Evolutionary conservation across 2,113 vertebrate species (phyloP).

Genomic region (Ammospiza nelsoni): DNA sequence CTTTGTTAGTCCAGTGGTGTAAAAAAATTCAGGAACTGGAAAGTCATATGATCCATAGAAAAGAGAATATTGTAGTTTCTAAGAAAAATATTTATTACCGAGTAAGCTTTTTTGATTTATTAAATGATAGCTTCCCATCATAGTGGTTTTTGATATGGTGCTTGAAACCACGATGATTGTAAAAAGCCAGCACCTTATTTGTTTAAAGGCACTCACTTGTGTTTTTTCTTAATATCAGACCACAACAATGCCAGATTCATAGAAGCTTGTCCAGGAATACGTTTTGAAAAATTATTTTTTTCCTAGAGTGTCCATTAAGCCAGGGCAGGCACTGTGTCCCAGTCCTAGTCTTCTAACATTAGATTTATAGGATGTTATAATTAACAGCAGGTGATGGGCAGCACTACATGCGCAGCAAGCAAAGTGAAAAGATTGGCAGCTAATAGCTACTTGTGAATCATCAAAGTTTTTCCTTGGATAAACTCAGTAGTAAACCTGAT

Average conservation of each 20-base stretch:
- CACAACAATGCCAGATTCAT: neutral
- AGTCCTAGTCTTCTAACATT: neutral
- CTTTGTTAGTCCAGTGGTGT: constrained; percentile 2
- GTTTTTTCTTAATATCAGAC: constrained; percentile 58
- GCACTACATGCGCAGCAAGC: neutral
- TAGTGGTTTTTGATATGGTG: neutral
- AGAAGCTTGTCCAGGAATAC: constrained; percentile 29
- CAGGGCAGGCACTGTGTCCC: neutral
- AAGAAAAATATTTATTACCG: constrained; percentile 54
- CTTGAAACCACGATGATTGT: neutral
- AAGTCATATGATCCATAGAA: constrained; percentile 18
- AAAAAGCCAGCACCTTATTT: constrained; percentile 35
- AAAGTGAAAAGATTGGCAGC: constrained; percentile 23
- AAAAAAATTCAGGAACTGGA: constrained; percentile 23
- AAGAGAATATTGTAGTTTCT: constrained; percentile 46
- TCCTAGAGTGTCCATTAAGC: neutral
- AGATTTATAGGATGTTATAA: constrained; percentile 65
- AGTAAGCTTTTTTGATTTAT: constrained; percentile 55
- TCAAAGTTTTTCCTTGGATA: constrained; percentile 21
- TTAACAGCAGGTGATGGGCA: constrained; percentile 60
- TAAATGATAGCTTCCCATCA: constrained; percentile 44
- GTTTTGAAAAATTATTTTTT: constrained; percentile 23
- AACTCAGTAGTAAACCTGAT: neutral
- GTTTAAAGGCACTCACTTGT: constrained; percentile 7
- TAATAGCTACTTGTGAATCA: constrained; percentile 30